These are phyloP conservation scores for Allobates femoralis DNA, from an alignment of 2,797 vertebrate genomes.

Conservation along the genomic window DNA sequence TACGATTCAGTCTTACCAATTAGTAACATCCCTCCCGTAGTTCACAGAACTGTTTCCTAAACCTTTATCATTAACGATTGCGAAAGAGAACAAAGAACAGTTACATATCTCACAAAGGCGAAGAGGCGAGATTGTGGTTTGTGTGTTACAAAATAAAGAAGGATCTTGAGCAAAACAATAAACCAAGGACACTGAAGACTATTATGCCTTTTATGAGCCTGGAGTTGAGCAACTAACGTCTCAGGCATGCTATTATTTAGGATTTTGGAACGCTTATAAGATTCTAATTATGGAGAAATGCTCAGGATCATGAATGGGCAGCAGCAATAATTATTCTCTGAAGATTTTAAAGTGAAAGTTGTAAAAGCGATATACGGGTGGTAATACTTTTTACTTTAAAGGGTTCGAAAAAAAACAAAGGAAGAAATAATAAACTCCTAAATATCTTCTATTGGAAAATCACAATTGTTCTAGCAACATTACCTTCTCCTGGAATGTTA, in stretches of 20 bases:
- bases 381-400: neutral
- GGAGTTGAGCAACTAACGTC: conserved; percentile 19
- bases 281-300: conserved; percentile 8
- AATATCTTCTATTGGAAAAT: no score
- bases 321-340: neutral
- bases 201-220: conserved; percentile 30
- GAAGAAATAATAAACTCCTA: no score
- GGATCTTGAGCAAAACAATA: conserved; percentile 45
- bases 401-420: neutral
- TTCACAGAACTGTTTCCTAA: conserved; percentile 2
- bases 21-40: neutral
- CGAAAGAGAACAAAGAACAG: conserved; percentile 44
- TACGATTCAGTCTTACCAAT: neutral
- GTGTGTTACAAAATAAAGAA: conserved; percentile 47
- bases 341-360: neutral
- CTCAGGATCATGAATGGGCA: neutral
- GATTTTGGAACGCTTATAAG: conserved; percentile 31
- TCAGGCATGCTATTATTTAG: conserved; percentile 34
- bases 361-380: neutral
- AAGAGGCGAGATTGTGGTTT: conserved; percentile 47
- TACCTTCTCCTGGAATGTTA: no score
- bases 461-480: no score
- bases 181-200: conserved; percentile 29
- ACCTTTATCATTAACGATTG: conserved; percentile 18
- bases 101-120: conserved; percentile 22